These are phyloP conservation scores for Chascanopsetta lugubris DNA, from an alignment of 2,113 vertebrate species.

Conservation along the genomic window DNA sequence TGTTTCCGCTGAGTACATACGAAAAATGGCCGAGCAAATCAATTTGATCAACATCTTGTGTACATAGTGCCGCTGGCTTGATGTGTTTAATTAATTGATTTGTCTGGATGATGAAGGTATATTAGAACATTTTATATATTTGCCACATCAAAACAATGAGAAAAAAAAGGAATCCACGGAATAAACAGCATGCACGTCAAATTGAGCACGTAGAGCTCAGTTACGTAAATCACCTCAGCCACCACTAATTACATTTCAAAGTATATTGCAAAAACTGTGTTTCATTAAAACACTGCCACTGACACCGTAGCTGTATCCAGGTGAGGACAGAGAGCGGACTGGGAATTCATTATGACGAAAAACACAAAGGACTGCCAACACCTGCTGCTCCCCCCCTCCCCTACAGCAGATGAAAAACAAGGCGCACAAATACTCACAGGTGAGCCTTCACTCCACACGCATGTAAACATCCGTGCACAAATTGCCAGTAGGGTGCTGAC, in stretches of 20 bases:
- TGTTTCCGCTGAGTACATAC: background rate
- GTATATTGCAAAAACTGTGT: background rate
- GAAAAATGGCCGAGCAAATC: background rate
- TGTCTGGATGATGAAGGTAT: background rate
- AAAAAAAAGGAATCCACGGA: background rate
- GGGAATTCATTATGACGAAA: slow-evolving; percentile 74
- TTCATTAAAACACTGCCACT: slow-evolving; percentile 24
- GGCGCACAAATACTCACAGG: slow-evolving; percentile 48
- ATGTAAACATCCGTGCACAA: slow-evolving; percentile 24
- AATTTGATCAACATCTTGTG: background rate
- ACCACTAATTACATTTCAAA: background rate
- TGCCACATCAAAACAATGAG: background rate
- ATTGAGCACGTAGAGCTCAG: background rate
- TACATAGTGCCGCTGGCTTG: background rate
- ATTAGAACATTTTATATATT: background rate
- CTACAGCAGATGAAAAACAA: slow-evolving; percentile 47
- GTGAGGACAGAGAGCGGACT: slow-evolving; percentile 51
- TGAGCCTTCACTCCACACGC: slow-evolving; percentile 20
- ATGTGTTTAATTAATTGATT: background rate
- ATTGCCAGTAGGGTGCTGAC: background rate
- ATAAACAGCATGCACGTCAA: background rate
- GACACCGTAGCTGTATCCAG: slow-evolving; percentile 35
- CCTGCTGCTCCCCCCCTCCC: slow-evolving; percentile 64
- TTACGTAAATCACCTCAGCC: background rate
- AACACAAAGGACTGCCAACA: slow-evolving; percentile 61